These are phyloP conservation scores for Sialis lutaria DNA, from an alignment of 2,888 invertebrate genomes.

Conservation along the genomic window DNA sequence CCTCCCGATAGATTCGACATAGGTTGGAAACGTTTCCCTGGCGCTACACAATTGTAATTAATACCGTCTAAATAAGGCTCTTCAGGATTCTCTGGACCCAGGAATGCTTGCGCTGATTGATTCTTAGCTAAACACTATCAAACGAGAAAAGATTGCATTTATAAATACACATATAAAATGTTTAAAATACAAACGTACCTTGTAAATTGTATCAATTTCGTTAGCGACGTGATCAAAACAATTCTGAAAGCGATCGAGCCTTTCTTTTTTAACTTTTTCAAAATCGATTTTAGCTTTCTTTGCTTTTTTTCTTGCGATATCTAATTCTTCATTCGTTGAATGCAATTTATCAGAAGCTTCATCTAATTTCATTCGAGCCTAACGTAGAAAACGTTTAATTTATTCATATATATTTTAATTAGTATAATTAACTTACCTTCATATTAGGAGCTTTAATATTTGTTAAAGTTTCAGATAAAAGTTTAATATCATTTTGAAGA, in stretches of 20 bases:
- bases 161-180: background rate
- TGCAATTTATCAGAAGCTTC: slow-evolving; percentile 85
- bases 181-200: slow-evolving; percentile 33
- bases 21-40: slow-evolving; percentile 96
- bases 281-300: slow-evolving; percentile 89
- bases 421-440: slow-evolving; percentile 34
- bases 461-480: slow-evolving; percentile 70
- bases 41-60: slow-evolving; percentile 99
- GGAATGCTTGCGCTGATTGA: slow-evolving; percentile 88
- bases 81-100: slow-evolving; percentile 96
- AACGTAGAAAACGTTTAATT: too few species aligned
- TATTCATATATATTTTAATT: background rate
- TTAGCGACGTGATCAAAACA: slow-evolving; percentile 98
- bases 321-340: slow-evolving; percentile 94
- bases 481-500: slow-evolving; percentile 65
- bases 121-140: slow-evolving; percentile 72
- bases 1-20: slow-evolving; percentile 99
- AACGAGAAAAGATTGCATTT: slow-evolving; percentile 2
- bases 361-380: slow-evolving; percentile 84
- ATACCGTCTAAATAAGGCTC: slow-evolving; percentile 98
- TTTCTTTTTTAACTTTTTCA: slow-evolving; percentile 85
- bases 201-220: slow-evolving; percentile 96
- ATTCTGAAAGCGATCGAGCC: slow-evolving; percentile 81
- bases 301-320: slow-evolving; percentile 79
- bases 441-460: slow-evolving; percentile 96